Base-by-base conservation (phyloP, 1,140 invertebrate species). In the Cydia strobilella region DNA sequence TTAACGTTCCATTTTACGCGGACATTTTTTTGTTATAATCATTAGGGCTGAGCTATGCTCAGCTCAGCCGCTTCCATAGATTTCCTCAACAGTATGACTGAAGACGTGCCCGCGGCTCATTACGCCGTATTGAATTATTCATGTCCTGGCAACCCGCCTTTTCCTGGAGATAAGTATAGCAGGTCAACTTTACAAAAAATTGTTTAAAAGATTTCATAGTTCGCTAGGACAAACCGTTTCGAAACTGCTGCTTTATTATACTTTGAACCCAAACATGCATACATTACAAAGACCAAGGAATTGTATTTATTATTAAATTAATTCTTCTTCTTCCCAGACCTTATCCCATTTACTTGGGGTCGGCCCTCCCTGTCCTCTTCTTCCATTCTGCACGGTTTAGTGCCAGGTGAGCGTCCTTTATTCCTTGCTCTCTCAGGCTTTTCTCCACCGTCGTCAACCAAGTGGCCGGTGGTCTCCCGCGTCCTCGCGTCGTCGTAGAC, bases 111-210 rank as follows among this genome's bases (percentile, higher is more conserved):
- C n/a, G 66, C 72, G 79, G 83, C 85, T 86, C 85, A 84, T 86
- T 86, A 85, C 80, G 78, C 72, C 63, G 74, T 82, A 76, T 78
- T 86, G 82, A 83, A 86, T 86, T 78, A 86, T 86, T 85, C 83
- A 86, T 82, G 78, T 48, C 76, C 72, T 27, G 65, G 63, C n/a
- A 66, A 23, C 72, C 23, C 76, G 54, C 73, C 18, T 13, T 31
- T 69, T 59, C 3, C 65, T 35, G 35, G 65, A 69, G 65, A 42
- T 10, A 73, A 73, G 31, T 35, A 18, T 35, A 69, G 65, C 65
- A 69, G 65, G 65, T 69, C 65, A 35, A 69, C 65, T 69, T 35
- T 42, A 35, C 65, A 69, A 69, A 35, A 66, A 69, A 65, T 31
- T 27, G 63, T 65, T 65, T 4, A 69, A 39, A 31, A 69, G 18